Conservation (phyloP, 2,888 invertebrate genomes). For the Phengaris alcon region DNA sequence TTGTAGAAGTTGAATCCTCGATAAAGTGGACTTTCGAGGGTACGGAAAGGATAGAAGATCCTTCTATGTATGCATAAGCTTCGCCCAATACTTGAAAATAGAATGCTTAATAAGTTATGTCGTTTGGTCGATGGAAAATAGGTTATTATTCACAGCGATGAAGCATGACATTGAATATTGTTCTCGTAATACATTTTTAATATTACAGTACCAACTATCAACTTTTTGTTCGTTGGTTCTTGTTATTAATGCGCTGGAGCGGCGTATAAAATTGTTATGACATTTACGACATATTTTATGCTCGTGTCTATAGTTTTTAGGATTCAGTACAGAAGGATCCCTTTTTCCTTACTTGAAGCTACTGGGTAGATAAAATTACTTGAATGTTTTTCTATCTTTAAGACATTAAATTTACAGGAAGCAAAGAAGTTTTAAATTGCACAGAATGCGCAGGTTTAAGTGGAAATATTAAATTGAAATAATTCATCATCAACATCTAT, state of each 20-base stretch:
- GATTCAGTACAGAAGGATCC: not conserved
- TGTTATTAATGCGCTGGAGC: constrained; percentile 14
- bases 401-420: not conserved
- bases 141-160: constrained; percentile 11
- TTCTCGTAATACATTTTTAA: constrained; percentile 20
- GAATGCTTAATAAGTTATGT: not conserved
- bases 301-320: not conserved
- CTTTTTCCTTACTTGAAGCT: not conserved
- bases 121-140: not conserved
- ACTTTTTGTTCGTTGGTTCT: constrained; percentile 9
- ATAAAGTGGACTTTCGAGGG: not conserved
- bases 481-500: too few species aligned
- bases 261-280: constrained; percentile 18
- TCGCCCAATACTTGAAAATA: not conserved
- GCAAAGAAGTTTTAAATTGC: not conserved
- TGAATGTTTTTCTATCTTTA: not conserved
- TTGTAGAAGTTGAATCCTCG: not conserved
- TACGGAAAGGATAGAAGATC: too few species aligned
- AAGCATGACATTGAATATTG: constrained; percentile 24
- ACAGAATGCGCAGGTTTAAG: not conserved
- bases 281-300: constrained; percentile 4
- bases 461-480: too few species aligned
- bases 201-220: not conserved
- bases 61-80: not conserved
- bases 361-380: not conserved